Percentiles rank a stretch among this genome's conserved stretches.
These are phyloP conservation scores for Sepiola atlantica DNA, from an alignment of 2,888 invertebrate species.

Conservation along the genomic window DNA sequence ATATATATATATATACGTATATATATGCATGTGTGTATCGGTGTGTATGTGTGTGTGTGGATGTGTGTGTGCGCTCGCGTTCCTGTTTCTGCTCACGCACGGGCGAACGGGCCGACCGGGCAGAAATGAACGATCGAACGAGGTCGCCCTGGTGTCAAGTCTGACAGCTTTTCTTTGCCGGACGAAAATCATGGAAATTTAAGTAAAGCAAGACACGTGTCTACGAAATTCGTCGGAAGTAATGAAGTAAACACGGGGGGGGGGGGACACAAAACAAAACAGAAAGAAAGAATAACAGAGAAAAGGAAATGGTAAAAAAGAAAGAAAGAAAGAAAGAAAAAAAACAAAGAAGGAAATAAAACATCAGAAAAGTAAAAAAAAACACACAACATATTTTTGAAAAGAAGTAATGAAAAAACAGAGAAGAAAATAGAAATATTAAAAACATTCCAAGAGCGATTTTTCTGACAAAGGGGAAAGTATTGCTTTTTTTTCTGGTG, in stretches of 20 bases:
- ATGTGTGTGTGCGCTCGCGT: not conserved
- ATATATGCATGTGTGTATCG: too few relatives aligned
- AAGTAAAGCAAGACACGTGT: constrained; percentile 9
- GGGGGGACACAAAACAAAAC: not conserved
- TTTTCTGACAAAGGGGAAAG: too few relatives aligned
- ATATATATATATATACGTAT: not conserved
- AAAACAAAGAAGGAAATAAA: not conserved
- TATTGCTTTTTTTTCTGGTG: too few relatives aligned
- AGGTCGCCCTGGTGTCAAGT: not conserved
- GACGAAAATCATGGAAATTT: not conserved
- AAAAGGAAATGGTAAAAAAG: not conserved
- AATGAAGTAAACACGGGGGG: not conserved
- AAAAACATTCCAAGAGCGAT: too few relatives aligned
- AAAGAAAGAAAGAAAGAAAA: not conserved
- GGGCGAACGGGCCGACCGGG: too few relatives aligned
- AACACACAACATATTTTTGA: not conserved
- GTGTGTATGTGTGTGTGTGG: not conserved
- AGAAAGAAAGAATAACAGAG: not conserved
- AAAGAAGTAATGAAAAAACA: not conserved
- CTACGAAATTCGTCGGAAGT: not conserved
- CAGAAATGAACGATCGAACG: not conserved
- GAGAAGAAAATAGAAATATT: not conserved
- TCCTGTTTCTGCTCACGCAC: not conserved
- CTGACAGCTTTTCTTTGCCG: constrained; percentile 15
- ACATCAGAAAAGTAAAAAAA: not conserved